A percentile compares a stretch with the other conserved stretches of the same genome.
These are phyloP conservation scores for Indicator indicator DNA, from an alignment of 2,113 vertebrate genomes.

Conservation along the genomic window DNA sequence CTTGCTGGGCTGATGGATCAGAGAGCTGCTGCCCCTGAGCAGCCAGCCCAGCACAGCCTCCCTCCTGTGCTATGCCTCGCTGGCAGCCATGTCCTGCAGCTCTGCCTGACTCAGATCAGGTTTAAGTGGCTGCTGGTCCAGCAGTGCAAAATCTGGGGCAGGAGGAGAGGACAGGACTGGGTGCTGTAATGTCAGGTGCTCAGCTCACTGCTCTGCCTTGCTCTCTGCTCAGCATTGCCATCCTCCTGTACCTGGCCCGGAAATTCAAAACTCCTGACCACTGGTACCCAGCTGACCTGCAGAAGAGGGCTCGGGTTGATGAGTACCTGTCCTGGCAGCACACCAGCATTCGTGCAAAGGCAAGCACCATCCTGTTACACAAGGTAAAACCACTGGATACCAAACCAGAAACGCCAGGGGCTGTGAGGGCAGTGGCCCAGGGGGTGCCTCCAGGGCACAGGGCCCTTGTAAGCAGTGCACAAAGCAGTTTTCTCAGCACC, in stretches of 20 bases:
- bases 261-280: conserved; percentile 79
- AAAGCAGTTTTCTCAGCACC: background rate
- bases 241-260: conserved; percentile 76
- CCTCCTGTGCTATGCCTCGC: background rate
- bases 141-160: background rate
- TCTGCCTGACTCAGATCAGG: accelerated
- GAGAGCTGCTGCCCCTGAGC: background rate
- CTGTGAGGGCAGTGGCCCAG: background rate
- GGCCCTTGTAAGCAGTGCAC: background rate
- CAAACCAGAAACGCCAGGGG: background rate
- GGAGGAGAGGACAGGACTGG: background rate
- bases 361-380: conserved; percentile 36
- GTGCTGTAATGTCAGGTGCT: background rate
- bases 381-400: conserved; percentile 54
- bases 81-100: background rate
- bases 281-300: conserved; percentile 84
- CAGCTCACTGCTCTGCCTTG: background rate
- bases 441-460: background rate
- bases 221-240: conserved; percentile 71
- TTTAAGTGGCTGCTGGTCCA: background rate
- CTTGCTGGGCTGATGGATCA: accelerated
- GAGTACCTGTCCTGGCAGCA: conserved; percentile 87
- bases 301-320: conserved; percentile 73
- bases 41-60: background rate
- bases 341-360: conserved; percentile 66